These are phyloP conservation scores for Megaceryle maxima DNA, from an alignment of 2,113 vertebrate species.

Conservation along the genomic window DNA sequence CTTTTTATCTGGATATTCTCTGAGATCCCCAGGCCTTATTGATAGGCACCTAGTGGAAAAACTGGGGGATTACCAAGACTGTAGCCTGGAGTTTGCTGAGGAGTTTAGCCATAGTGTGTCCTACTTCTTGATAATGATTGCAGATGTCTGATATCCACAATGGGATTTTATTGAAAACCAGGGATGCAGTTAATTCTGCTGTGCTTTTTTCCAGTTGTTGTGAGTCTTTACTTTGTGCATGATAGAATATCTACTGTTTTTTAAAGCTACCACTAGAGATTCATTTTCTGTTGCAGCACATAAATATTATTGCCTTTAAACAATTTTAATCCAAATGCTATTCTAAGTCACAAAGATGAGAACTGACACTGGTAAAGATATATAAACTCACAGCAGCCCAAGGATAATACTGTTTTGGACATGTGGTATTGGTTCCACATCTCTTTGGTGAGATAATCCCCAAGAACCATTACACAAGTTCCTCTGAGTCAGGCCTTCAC, in stretches of 20 bases:
- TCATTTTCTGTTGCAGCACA: background rate
- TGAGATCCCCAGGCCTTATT: slow-evolving; percentile 53
- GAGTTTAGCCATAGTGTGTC: slow-evolving; percentile 16
- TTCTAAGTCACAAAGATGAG: background rate
- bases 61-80: slow-evolving; percentile 29
- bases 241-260: background rate
- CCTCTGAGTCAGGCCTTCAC: background rate
- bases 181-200: background rate
- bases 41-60: slow-evolving; percentile 44
- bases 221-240: background rate
- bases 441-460: background rate
- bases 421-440: background rate
- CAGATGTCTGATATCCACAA: background rate
- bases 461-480: rapidly evolving
- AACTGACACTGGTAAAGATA: background rate
- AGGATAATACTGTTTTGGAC: background rate
- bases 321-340: background rate
- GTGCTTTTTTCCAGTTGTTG: background rate
- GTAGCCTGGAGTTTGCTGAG: slow-evolving; percentile 41
- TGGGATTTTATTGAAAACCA: background rate
- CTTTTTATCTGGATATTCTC: slow-evolving; percentile 51
- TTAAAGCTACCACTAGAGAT: background rate
- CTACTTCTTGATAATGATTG: background rate
- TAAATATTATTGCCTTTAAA: background rate
- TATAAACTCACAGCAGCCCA: background rate